Conservation (phyloP, 2,888 invertebrate species). For the Clunio marinus region DNA sequence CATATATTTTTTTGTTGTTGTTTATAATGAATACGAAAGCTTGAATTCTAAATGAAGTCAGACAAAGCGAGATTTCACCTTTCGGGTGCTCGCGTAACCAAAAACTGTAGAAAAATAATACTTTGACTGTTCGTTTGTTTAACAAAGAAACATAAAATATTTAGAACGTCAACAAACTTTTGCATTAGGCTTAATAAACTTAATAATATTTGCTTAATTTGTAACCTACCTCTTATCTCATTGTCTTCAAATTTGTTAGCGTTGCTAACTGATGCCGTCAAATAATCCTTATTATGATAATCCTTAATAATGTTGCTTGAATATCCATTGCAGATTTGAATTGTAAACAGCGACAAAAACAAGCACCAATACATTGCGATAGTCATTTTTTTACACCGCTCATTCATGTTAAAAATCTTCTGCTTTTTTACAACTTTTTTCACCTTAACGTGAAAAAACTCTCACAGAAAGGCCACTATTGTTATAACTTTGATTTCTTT, state of each 20-base stretch:
- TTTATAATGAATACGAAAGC: constrained; percentile 25
- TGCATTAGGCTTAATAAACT: too few species aligned
- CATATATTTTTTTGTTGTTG: neutral
- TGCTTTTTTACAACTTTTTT: too few species aligned
- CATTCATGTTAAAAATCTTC: constrained; percentile 10
- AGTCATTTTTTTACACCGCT: neutral
- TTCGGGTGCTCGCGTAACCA: neutral
- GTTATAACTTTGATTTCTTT: neutral
- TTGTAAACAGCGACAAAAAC: too few species aligned
- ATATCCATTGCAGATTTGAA: constrained; percentile 1
- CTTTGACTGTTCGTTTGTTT: neutral
- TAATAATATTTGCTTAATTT: neutral
- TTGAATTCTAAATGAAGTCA: constrained; percentile 26
- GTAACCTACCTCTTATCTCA: constrained; percentile 28
- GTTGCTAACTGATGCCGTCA: neutral
- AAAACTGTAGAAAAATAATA: neutral
- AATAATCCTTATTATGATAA: neutral
- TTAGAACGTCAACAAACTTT: too few species aligned
- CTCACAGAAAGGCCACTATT: constrained; percentile 1
- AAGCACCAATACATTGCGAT: neutral
- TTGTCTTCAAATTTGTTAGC: constrained; percentile 28
- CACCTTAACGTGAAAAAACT: neutral
- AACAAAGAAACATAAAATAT: neutral
- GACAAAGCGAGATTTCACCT: constrained; percentile 27
- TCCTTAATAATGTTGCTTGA: neutral